phyloP scores from a whole-genome alignment of 2,797 vertebrate species.

The Varecia variegata region DNA sequence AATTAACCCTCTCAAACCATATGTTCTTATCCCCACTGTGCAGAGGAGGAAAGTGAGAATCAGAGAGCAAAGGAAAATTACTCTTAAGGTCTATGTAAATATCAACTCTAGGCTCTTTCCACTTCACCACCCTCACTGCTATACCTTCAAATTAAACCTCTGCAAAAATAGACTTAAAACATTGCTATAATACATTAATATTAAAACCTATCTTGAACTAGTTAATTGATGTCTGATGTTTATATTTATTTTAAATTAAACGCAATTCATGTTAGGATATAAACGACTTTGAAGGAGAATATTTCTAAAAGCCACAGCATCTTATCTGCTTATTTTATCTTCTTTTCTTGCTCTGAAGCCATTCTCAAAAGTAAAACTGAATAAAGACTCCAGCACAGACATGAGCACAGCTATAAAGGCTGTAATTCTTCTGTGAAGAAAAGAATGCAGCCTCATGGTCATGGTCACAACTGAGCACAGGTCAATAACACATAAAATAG shows the following conservation, averaged over 20 bases:
- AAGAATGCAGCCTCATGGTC: background rate
- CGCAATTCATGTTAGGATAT: background rate
- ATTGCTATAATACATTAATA: background rate
- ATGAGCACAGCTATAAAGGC: background rate
- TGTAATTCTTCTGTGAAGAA: background rate
- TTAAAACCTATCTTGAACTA: background rate
- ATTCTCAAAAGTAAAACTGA: background rate
- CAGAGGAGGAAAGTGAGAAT: background rate
- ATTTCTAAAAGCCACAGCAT: background rate
- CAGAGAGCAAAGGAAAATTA: background rate
- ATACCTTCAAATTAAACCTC: background rate
- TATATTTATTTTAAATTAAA: conserved; percentile 40
- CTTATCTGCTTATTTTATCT: conserved; percentile 37
- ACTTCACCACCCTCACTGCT: background rate
- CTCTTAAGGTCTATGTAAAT: background rate
- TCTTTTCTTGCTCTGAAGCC: background rate
- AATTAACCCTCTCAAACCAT: background rate
- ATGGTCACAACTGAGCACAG: background rate
- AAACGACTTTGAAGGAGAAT: background rate
- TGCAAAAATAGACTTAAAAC: background rate
- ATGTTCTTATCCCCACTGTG: background rate
- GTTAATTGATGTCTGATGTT: background rate
- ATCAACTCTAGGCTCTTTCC: background rate
- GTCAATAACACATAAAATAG: background rate
- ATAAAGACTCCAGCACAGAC: background rate